These are phyloP conservation scores for Axis porcinus DNA, from an alignment of 2,113 vertebrate genomes.

Conservation along the genomic window DNA sequence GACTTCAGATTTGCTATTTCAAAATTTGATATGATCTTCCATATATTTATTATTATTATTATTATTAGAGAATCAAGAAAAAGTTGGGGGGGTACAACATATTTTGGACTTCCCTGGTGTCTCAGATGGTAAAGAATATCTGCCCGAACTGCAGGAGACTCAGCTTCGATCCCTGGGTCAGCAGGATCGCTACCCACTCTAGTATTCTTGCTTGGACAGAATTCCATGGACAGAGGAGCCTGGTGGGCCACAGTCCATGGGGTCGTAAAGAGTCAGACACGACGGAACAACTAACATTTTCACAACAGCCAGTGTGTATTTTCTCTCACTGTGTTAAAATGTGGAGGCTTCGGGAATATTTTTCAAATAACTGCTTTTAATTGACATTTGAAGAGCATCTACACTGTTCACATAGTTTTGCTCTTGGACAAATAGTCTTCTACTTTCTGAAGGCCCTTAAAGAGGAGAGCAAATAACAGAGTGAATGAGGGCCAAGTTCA, in stretches of 20 bases:
- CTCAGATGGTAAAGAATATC: background rate
- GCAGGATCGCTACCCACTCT: background rate
- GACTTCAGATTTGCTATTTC: conserved; percentile 7
- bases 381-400: conserved; percentile 14
- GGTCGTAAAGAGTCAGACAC: background rate
- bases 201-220: background rate
- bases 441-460: background rate
- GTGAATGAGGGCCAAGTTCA: background rate
- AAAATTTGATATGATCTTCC: background rate
- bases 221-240: background rate
- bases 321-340: background rate
- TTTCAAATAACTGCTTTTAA: background rate
- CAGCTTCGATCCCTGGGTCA: background rate
- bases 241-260: background rate
- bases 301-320: background rate
- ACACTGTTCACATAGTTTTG: background rate
- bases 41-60: background rate
- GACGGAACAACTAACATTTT: background rate
- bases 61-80: background rate
- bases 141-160: background rate
- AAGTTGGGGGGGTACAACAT: background rate
- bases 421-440: conserved; percentile 16
- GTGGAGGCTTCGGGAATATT: background rate
- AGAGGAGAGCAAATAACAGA: background rate
- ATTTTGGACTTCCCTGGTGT: background rate